A percentile compares a stretch with the other conserved stretches of the same genome.
Conservation (phyloP, 2,797 vertebrate species). For the Phataginus tetradactyla region DNA sequence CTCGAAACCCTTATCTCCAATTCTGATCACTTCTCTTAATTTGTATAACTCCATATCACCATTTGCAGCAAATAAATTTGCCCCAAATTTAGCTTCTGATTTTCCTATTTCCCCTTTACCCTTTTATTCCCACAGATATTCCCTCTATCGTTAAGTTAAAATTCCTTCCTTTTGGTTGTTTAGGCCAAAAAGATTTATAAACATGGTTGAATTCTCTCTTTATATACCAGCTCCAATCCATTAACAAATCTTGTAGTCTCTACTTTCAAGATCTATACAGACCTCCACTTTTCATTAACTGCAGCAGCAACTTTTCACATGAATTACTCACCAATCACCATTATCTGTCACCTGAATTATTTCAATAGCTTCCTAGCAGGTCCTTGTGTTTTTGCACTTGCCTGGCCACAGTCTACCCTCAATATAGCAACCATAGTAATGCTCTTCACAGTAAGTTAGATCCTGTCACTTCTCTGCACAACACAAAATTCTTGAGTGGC, state of each 20-base stretch:
- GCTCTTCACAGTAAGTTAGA: neutral
- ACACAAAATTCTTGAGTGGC: neutral
- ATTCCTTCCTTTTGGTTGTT: neutral
- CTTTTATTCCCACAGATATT: neutral
- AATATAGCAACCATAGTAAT: neutral
- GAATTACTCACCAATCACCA: neutral
- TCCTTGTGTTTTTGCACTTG: neutral
- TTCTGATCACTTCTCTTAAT: neutral
- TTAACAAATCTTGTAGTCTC: neutral
- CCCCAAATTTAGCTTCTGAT: neutral
- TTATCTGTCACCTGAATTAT: neutral
- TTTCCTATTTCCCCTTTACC: neutral
- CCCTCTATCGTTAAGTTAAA: neutral
- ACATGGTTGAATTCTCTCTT: neutral
- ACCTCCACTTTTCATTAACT: neutral
- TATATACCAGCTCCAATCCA: neutral
- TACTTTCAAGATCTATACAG: neutral
- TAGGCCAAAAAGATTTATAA: neutral
- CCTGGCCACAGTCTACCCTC: neutral
- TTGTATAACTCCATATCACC: neutral
- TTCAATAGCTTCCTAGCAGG: neutral
- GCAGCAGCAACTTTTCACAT: neutral
- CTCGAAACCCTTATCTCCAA: neutral
- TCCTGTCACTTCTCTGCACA: neutral
- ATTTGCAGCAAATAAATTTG: neutral